Percentiles rank a stretch among this genome's conserved stretches.
phyloP scores from a whole-genome alignment of 2,113 vertebrate species.

The Lagopus muta region DNA sequence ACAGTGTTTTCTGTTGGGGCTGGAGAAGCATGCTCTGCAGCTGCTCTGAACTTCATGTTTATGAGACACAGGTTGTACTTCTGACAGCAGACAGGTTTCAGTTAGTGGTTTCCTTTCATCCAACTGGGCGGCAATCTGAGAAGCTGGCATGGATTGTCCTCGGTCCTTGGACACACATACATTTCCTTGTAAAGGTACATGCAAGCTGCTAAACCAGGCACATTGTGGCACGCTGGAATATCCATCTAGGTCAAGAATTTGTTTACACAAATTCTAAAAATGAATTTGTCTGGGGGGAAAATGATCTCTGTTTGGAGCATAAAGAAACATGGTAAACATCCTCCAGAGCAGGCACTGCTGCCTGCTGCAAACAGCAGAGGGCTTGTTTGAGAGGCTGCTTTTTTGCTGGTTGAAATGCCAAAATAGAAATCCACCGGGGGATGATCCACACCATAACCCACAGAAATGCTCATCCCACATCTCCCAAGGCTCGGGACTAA shows the following conservation, averaged over 20 bases:
- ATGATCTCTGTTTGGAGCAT: background rate
- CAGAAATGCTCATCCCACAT: background rate
- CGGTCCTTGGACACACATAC: background rate
- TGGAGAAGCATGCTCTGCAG: background rate
- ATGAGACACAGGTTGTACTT: background rate
- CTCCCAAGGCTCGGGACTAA: background rate
- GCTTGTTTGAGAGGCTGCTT: background rate
- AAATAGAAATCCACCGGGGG: background rate
- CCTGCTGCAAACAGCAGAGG: conserved; percentile 5
- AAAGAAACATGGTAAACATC: background rate
- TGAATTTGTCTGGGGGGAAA: background rate
- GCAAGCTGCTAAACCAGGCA: background rate
- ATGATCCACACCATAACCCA: background rate
- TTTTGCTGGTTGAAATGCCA: background rate
- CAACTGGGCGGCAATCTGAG: conserved; percentile 30
- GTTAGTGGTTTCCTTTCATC: conserved; percentile 32
- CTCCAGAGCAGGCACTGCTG: background rate
- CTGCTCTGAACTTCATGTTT: background rate
- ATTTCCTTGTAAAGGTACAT: conserved; percentile 24
- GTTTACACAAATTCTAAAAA: conserved; percentile 47
- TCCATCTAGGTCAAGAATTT: conserved; percentile 17
- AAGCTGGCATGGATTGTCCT: conserved; percentile 5
- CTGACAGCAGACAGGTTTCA: conserved; percentile 36
- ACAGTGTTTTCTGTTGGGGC: background rate
- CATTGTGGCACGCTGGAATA: background rate